A percentile compares a stretch with the other conserved stretches of the same genome.
phyloP scores from a whole-genome alignment of 1,140 invertebrate genomes.

The Eueides isabella region DNA sequence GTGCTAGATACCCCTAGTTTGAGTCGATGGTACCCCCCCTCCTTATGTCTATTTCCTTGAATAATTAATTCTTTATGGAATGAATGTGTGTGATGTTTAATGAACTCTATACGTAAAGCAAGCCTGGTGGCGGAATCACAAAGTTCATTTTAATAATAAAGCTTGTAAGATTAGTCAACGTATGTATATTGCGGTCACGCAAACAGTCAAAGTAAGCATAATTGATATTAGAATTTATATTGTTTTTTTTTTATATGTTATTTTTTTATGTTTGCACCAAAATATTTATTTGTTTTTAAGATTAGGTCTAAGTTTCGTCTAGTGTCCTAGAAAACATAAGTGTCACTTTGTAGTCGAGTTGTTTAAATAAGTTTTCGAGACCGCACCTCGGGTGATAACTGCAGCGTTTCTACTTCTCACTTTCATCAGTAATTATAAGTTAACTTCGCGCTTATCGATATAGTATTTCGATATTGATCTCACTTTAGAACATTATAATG shows the following conservation, averaged over 20 bases:
- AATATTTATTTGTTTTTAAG: constrained; percentile 76
- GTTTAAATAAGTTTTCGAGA: constrained; percentile 76
- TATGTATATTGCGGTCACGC: constrained; percentile 62
- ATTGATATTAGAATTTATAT: constrained; percentile 63
- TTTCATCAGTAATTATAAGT: constrained; percentile 19
- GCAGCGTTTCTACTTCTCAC: constrained; percentile 33
- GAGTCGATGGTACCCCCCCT: constrained; percentile 45
- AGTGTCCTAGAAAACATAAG: constrained; percentile 76
- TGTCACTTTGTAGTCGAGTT: constrained; percentile 76
- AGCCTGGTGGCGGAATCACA: constrained; percentile 51
- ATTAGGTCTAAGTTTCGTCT: constrained; percentile 77
- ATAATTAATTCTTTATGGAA: constrained; percentile 75
- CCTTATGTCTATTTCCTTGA: constrained; percentile 64
- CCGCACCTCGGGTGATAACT: constrained; percentile 60
- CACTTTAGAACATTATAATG: constrained; percentile 39
- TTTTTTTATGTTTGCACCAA: constrained; percentile 76
- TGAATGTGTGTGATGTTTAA: constrained; percentile 65
- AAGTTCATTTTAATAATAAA: constrained; percentile 60
- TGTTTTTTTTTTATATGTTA: constrained; percentile 57
- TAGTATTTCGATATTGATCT: constrained; percentile 35
- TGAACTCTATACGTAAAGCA: constrained; percentile 40
- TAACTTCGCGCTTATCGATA: constrained; percentile 12
- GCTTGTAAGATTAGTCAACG: constrained; percentile 76
- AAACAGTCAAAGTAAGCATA: constrained; percentile 63
- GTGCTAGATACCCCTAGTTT: constrained; percentile 64